Conservation (phyloP, 2,113 vertebrate genomes). For the Rhineura floridana region DNA sequence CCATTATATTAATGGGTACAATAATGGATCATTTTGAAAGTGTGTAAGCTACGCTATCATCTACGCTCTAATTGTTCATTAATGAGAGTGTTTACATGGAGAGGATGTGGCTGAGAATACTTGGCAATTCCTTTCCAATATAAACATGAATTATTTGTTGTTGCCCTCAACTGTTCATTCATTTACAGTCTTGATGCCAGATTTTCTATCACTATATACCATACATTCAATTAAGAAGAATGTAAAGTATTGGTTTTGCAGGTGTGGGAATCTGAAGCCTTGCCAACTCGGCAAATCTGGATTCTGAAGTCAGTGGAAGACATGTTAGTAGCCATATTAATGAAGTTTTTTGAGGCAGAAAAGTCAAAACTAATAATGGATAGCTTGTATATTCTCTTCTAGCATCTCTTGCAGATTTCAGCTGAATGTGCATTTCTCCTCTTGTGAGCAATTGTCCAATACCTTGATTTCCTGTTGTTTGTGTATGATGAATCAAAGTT, state of each 20-base stretch:
- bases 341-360: constrained; percentile 1
- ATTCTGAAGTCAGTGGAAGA: constrained; percentile 33
- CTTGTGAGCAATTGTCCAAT: background rate
- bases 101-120: constrained; percentile 34
- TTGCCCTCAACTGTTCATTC: background rate
- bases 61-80: constrained; percentile 47
- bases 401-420: background rate
- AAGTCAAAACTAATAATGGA: background rate
- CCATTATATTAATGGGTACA: constrained; percentile 22
- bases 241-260: constrained; percentile 10
- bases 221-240: constrained; percentile 49
- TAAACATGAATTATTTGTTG: constrained; percentile 22
- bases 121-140: constrained; percentile 42
- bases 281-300: constrained; percentile 30
- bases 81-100: constrained; percentile 39
- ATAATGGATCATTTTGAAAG: constrained; percentile 32
- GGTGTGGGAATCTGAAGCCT: background rate
- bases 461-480: background rate
- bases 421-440: constrained; percentile 23
- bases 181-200: constrained; percentile 21
- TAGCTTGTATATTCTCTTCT: background rate
- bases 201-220: constrained; percentile 4
- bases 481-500: constrained; percentile 29
- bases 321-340: constrained; percentile 33
- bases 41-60: background rate